Evolutionary conservation across 1,140 invertebrate species (phyloP).

Genomic region (Paraescarpia echinospica): DNA sequence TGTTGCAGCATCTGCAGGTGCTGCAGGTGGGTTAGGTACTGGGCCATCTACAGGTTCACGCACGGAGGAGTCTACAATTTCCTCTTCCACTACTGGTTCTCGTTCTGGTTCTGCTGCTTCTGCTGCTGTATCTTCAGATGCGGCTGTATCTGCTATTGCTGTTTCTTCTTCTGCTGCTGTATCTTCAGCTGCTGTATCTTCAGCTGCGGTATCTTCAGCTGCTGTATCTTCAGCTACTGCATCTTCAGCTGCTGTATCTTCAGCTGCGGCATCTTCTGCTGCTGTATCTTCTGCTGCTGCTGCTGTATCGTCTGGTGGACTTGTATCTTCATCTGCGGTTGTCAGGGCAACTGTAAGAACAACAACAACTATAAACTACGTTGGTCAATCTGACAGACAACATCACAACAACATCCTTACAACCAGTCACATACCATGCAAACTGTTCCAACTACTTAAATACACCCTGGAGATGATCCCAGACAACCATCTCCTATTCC

Average conservation of each 20-base stretch:
- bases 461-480: too few relatives aligned
- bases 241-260: neutral
- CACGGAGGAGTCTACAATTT: too few relatives aligned
- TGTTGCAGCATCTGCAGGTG: too few relatives aligned
- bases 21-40: too few relatives aligned
- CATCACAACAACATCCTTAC: neutral
- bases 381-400: neutral
- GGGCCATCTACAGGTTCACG: too few relatives aligned
- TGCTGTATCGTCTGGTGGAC: neutral
- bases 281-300: neutral
- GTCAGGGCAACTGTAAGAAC: neutral
- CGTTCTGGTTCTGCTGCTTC: neutral
- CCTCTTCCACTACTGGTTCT: neutral
- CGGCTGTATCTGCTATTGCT: too few relatives aligned
- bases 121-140: neutral
- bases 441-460: too few relatives aligned
- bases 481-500: too few relatives aligned
- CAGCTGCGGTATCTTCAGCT: neutral
- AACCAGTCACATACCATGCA: too few relatives aligned
- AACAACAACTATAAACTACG: neutral
- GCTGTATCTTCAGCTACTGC: neutral
- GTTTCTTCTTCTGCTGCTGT: too few relatives aligned
- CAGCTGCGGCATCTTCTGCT: neutral
- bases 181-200: too few relatives aligned
- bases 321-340: neutral